A percentile compares a stretch with the other conserved stretches of the same genome.
phyloP scores from a whole-genome alignment of 2,797 vertebrate genomes.

The Gouania willdenowi region DNA sequence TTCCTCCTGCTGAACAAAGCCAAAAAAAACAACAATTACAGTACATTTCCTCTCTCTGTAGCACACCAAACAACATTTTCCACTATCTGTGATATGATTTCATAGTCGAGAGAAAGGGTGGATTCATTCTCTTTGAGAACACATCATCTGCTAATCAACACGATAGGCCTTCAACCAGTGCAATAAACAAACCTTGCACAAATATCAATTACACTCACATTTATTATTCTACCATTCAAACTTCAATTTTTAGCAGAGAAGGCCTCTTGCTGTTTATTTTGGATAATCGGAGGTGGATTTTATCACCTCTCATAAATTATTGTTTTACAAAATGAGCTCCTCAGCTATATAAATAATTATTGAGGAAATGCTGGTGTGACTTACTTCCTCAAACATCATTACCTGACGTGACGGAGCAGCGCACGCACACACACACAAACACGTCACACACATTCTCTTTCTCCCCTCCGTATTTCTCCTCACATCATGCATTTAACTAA shows the following conservation, averaged over 20 bases:
- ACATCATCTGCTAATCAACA: conserved; percentile 29
- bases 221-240: not conserved
- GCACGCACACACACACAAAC: too few species aligned
- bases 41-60: conserved; percentile 26
- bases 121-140: conserved; percentile 21
- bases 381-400: not conserved
- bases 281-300: not conserved
- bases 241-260: conserved; percentile 1
- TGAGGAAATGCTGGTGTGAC: not conserved
- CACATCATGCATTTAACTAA: too few species aligned
- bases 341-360: too few species aligned
- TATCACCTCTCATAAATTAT: not conserved
- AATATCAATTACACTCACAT: not conserved
- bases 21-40: conserved; percentile 24
- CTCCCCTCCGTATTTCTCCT: too few species aligned
- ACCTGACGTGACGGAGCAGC: too few species aligned
- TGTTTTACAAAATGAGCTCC: too few species aligned
- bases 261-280: not conserved
- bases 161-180: conserved; percentile 21
- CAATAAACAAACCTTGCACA: conserved; percentile 14
- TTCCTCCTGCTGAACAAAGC: conserved; percentile 35
- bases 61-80: conserved; percentile 11
- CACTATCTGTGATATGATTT: conserved; percentile 19
- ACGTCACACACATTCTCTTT: too few species aligned
- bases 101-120: conserved; percentile 12